Base-by-base conservation (phyloP, 2,888 invertebrate genomes). In the Pheosia gnoma region DNA sequence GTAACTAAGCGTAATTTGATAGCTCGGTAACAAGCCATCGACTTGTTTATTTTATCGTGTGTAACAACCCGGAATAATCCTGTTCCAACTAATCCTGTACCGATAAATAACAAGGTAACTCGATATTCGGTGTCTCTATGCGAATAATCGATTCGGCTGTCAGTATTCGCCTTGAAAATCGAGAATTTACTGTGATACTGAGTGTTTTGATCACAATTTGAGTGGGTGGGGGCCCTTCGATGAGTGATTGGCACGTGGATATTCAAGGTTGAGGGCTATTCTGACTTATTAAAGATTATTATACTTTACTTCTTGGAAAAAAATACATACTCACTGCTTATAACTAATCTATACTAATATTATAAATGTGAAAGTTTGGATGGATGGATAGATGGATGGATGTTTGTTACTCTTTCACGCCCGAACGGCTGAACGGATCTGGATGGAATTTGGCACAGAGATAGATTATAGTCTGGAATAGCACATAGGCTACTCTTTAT, bases 1-100 rank as follows among this genome's bases (percentile, higher is more conserved):
- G 71, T 79, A 78, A 77, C 77, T 74, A 77, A 72, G 69, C 62
- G 70, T 74, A 73, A 80, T 73, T 71, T 66, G 74, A 74, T 78
- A 68, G 77, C 58, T 52, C 61, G 68, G 65, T 81, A 81, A 81
- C 79, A 78, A 81, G 74, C 62, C 64, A 66, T 66, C 63, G 55
- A 43, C 67, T 67, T 69, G 70, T 71, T 74, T 71, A 70, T 75
- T 67, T 68, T 70, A 72, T 72, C 65, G 69, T 59, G 59, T 66
- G 60, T 68, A 71, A 70, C 70, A 68, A 68, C 61, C 62, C 61
- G 63, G 68, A 71, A 70, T 67, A 70, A 74, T 72, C 68, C 63
- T 53, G 65, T 72, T 71, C 67, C 57, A 63, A 68, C 59, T 66
- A 66, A 70, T 66, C 62, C 63, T 39, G 58, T 68, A 65, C 62